phyloP scores from a whole-genome alignment of 2,113 vertebrate species.

The Platysternon megacephalum region DNA sequence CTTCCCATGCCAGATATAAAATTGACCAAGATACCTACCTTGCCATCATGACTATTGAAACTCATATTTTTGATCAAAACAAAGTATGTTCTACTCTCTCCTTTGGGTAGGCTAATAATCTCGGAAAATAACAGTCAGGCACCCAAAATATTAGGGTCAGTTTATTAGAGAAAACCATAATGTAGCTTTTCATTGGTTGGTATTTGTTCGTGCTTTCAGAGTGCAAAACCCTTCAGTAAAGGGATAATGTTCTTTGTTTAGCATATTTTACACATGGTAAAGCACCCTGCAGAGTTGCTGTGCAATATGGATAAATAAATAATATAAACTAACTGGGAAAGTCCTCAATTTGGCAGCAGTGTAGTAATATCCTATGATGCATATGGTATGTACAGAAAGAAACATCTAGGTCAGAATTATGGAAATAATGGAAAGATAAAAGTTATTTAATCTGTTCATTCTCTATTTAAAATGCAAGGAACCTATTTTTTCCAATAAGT shows the following conservation, averaged over 20 bases:
- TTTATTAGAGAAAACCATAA: background rate
- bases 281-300: background rate
- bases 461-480: background rate
- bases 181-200: background rate
- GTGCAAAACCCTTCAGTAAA: background rate
- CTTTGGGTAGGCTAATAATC: background rate
- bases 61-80: constrained; percentile 46
- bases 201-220: background rate
- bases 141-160: background rate
- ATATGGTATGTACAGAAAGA: background rate
- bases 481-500: background rate
- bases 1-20: constrained; percentile 58
- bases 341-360: background rate
- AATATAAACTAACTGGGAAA: background rate
- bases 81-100: constrained; percentile 40
- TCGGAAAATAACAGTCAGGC: background rate
- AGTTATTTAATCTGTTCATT: background rate
- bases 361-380: background rate
- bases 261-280: background rate
- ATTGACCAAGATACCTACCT: constrained; percentile 67
- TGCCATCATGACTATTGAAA: constrained; percentile 54
- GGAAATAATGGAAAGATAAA: background rate
- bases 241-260: background rate
- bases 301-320: background rate
- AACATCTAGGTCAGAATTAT: background rate